Evolutionary conservation across 2,888 invertebrate genomes (phyloP).

Genomic region (Lepidocyrtinus sp.): DNA sequence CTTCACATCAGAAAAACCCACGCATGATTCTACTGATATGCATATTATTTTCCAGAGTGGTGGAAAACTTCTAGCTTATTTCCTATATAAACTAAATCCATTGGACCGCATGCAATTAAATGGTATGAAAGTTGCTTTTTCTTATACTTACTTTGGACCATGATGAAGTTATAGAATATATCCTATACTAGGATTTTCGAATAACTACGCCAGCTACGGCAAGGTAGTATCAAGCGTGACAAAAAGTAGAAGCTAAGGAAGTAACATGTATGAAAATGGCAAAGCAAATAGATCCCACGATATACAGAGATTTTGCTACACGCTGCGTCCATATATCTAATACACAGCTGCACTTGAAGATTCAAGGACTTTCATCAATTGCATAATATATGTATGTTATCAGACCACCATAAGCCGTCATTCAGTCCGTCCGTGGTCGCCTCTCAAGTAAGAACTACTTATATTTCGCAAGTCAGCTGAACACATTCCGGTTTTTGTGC

Average conservation of each 20-base stretch:
- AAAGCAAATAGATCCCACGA: background rate
- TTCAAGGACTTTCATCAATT: conserved; percentile 47
- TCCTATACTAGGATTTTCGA: no score
- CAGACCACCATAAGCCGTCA: conserved; percentile 36
- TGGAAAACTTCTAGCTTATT: no score
- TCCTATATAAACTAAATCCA: no score
- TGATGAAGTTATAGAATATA: no score
- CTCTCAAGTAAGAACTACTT: conserved; percentile 22
- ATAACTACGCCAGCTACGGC: no score
- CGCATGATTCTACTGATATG: background rate
- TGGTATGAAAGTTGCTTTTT: no score
- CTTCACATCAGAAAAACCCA: background rate
- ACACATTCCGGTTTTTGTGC: conserved; percentile 3
- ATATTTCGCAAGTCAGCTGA: conserved; percentile 49
- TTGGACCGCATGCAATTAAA: no score
- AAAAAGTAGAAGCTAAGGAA: background rate
- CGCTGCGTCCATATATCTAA: background rate
- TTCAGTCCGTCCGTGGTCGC: conserved; percentile 47
- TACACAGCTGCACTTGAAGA: conserved; percentile 19
- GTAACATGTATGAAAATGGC: background rate
- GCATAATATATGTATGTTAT: conserved; percentile 49
- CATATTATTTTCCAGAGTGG: background rate
- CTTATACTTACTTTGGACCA: no score
- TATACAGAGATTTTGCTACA: background rate
- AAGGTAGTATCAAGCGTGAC: background rate